Percentiles rank a stretch among this genome's conserved stretches.
Evolutionary conservation across 2,797 vertebrate genomes (phyloP).

Genomic region (Leuciscus waleckii): DNA sequence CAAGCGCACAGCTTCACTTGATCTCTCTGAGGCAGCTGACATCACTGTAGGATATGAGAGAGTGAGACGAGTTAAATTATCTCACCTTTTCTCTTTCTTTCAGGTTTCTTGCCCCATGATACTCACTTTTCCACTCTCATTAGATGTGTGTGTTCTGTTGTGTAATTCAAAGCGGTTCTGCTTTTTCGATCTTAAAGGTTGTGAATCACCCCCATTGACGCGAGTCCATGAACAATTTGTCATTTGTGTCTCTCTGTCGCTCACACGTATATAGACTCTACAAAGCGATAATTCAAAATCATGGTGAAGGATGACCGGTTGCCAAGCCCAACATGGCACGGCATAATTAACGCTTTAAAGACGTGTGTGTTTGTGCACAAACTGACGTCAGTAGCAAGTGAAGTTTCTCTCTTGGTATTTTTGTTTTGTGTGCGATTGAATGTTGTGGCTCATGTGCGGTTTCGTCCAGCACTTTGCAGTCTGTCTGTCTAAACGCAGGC

Average conservation of each 20-base stretch:
- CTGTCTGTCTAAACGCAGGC: conserved; percentile 50
- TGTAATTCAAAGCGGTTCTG: conserved; percentile 50
- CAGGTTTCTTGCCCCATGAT: not conserved
- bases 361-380: conserved; percentile 27
- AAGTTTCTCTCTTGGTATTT: conserved; percentile 41
- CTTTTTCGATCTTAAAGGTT: conserved; percentile 52
- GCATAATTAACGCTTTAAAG: conserved; percentile 48
- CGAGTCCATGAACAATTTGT: conserved; percentile 52
- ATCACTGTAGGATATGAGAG: conserved; percentile 11
- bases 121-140: conserved; percentile 29
- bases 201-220: conserved; percentile 57
- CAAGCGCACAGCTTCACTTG: not conserved
- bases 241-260: conserved; percentile 43
- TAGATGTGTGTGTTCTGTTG: conserved; percentile 38
- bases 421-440: conserved; percentile 55
- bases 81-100: conserved; percentile 26
- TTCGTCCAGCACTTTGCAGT: conserved; percentile 37
- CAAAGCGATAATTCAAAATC: conserved; percentile 48
- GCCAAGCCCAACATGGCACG: conserved; percentile 39
- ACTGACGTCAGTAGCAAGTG: conserved; percentile 53
- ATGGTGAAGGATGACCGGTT: conserved; percentile 15
- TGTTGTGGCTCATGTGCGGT: conserved; percentile 30
- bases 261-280: conserved; percentile 28
- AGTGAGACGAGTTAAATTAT: not conserved
- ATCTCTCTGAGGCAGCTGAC: not conserved